Evolutionary conservation across 2,888 invertebrate species (phyloP).

Genomic region (Euzophera pinguis): DNA sequence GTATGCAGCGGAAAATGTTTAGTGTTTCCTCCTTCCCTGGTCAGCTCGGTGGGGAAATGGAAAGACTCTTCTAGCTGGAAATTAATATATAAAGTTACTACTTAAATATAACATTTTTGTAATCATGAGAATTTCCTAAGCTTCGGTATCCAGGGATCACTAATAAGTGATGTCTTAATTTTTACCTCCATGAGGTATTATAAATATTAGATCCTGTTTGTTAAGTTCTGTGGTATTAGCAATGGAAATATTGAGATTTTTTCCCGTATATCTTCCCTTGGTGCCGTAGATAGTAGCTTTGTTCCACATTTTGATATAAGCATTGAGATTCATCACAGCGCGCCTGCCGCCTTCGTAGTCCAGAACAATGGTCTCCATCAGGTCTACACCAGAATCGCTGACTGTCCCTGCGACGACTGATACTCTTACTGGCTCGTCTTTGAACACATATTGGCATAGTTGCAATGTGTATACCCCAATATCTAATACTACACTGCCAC

Average conservation of each 20-base stretch:
- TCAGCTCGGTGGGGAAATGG: slow-evolving; percentile 83
- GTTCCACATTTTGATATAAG: slow-evolving; percentile 73
- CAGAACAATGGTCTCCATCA: slow-evolving; percentile 80
- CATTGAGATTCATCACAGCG: slow-evolving; percentile 80
- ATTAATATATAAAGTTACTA: too few species aligned
- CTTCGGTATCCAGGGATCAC: too few species aligned
- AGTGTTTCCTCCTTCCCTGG: slow-evolving; percentile 75
- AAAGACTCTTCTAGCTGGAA: slow-evolving; percentile 74
- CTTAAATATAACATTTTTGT: too few species aligned
- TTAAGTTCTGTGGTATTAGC: too few species aligned
- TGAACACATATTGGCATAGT: slow-evolving; percentile 84
- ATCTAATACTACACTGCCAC: slow-evolving; percentile 89
- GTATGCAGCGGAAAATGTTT: slow-evolving; percentile 80
- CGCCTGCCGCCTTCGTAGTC: slow-evolving; percentile 81
- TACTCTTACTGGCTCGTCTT: slow-evolving; percentile 84
- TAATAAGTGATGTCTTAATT: too few species aligned
- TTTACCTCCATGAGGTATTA: too few species aligned
- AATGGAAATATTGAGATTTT: too few species aligned
- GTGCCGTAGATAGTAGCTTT: slow-evolving; percentile 83
- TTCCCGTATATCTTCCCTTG: slow-evolving; percentile 78
- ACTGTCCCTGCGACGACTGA: slow-evolving; percentile 82
- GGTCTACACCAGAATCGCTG: slow-evolving; percentile 86
- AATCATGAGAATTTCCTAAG: too few species aligned
- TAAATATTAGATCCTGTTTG: too few species aligned
- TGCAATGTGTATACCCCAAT: slow-evolving; percentile 89